Base-by-base conservation (phyloP, 2,113 vertebrate species). In the Leptobrachium ailaonicum region DNA sequence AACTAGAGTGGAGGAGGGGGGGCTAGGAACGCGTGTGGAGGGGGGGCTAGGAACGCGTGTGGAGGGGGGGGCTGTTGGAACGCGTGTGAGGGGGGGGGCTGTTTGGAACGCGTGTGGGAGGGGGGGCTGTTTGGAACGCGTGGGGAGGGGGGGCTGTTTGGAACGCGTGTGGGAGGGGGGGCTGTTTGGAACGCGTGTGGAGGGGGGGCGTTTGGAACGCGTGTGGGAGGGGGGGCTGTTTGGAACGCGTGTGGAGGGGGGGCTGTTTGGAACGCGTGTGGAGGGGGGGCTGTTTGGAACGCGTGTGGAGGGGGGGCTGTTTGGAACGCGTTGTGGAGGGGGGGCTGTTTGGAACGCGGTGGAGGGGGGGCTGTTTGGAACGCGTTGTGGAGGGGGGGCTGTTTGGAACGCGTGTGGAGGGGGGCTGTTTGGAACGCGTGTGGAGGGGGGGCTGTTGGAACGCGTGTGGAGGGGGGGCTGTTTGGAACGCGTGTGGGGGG, bases 41-140 rank as follows among this genome's bases (percentile, higher is more conserved):
- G 3, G 4, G n/a, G 9, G 62, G 5, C 8, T 20, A 7, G 47
- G n/a, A 40, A 20, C 6, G 62, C 2, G 62, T 5, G 62, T 4
- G 62, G n/a, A 4, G 3, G 79, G 76, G 62, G n/a, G 14, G 62
- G 62, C 62, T 3, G 56, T n/a, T n/a, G n/a, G n/a, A n/a, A n/a
- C n/a, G n/a, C n/a, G n/a, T 10, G 20, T 32, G n/a, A 58, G 58
- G 63, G 54, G 10, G 43, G 58, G 67, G 82, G 69, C 20, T 6
- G 32, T 32, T 66, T 70, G 70, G 13, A 58, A 83, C 85, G 84
- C 82, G 83, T 44, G 86, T 75, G 82, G 56, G 42, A 74, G 5
- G 1, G 9, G 58, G 66, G 10, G 41, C 47, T 2, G 68, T 13
- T 11, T n/a, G 54, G 71, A 12, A 2, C 5, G 47, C 86, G 73